Base-by-base conservation (phyloP, 1,140 invertebrate genomes). In the Euwallacea fornicatus region DNA sequence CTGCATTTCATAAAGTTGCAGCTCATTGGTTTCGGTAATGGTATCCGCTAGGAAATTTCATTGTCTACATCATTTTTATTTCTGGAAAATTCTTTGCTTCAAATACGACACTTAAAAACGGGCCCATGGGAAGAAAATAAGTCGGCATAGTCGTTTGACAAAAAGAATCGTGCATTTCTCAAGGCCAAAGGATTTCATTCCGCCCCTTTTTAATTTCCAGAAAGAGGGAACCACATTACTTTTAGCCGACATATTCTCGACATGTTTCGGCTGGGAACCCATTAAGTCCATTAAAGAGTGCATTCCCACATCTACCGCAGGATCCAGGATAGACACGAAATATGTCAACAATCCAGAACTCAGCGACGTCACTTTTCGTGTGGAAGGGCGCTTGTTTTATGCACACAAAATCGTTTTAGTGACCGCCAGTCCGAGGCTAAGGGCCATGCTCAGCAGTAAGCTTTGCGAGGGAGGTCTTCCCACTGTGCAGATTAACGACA, bases 361-460 rank as follows among this genome's bases (percentile, higher is more conserved):
- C 9, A 93, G 92, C 74, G 94, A 96, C 82, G 93, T 96, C 16
- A 94, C 93, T 71, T 96, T 96, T 79, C 86, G 93, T 77, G 93
- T 97, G 8, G 94, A 96, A 83, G 93, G 93, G 0, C 86, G 92
- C 65, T 86, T 96, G n/a, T 96, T 97, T 82, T 96, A 96, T 81
- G 94, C 93, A 0, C 95, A 97, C 81, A 96, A 95, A 85, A 96
- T 96, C 63, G 93, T 97, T 42, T 83, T 97, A 42, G 92, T 96
- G 21, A 96, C 94, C 9, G 93, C 93, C 46, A 96, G 94, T 7
- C 88, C 92, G 11, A 85, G 93, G 66, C 91, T 96, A 74, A 88
- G 93, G 75, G 91, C 90, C 53, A 95, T 96, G 93, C 83, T 97
- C 21, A 93, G 88, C 76, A 90, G 90, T 3, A 91, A 92, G 78